Evolutionary conservation across 35 echinoderm and acorn worm genomes (phyloP), one percentile per base, ranked within the genome.

Genomic region (Apostichopus parvimensis): DNA sequence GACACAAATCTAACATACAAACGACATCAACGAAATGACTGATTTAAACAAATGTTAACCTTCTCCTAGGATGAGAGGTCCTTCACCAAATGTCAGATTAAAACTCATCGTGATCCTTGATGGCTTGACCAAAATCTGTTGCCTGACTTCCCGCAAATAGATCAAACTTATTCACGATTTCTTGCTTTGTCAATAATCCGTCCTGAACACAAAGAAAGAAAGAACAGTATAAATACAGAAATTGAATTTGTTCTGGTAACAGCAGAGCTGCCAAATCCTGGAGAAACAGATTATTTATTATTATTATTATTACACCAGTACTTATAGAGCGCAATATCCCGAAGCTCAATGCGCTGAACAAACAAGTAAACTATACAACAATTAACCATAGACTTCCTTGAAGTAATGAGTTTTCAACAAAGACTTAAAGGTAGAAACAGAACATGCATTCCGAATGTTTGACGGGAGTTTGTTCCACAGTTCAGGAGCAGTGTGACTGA

Each of bases 61-160:
- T 75, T 22, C n/a, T 7, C 21, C 8, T n/a, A 20, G 14, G 71
- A 75, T 7, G 17, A 75, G 15, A 18, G 17, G 6, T 20, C 17
- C 14, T 7, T 70, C 57, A 6, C 66, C 18, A 21, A 71, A 18
- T 87, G 12, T 71, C 6, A 17, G 15, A 45, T 73, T 92, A 98
- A 79, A 98, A 98, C 84, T 98, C 96, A 77, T 98, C 96, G 66
- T 95, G 96, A 25, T 83, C 78, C 45, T 90, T 77, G 22, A 94
- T 73, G 75, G 90, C 87, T 89, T 92, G 89, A 12, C 95, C 95
- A 96, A 94, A 96, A 60, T 93, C 87, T 13, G 94, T 93, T 1
- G 92, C 96, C 59, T 92, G 91, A 75, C 96, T 98, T 3, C 93
- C 93, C 4, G 94, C 96, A 18, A 98, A 98, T 4, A 95, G 79